Evolutionary conservation across 2,797 vertebrate species (phyloP), one percentile per base, ranked within the genome.

Genomic region (Rhinoraja longicauda): DNA sequence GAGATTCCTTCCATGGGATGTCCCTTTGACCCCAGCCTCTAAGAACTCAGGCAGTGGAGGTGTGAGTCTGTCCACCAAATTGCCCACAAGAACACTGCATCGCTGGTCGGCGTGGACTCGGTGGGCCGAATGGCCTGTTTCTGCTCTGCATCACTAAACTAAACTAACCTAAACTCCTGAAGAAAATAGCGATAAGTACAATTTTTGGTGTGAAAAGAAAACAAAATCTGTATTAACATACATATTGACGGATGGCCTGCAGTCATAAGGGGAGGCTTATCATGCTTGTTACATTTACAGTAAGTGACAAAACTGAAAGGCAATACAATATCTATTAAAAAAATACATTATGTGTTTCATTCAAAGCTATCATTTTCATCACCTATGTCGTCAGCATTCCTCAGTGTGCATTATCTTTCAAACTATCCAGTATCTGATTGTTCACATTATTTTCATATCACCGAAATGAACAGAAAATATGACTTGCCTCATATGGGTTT

Each of bases 201-300:
- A n/a, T 86, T 8, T 88, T 88, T 19, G 19, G 59, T 8, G 59
- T 36, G 64, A 88, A 67, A 64, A 7, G 6, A 88, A 67, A 72
- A 21, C 9, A 53, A 88, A 88, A 88, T 67, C 7, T 19, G 21
- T 45, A 67, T 67, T 67, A 88, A 88, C 84, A 67, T 64, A 88
- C 59, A 88, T 64, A 67, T 88, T 67, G 84, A 88, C 67, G 88
- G 59, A 64, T 88, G n/a, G 26, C n/a, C 17, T 88, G 84, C 64
- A 36, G 17, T 36, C n/a, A 8, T 64, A 64, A 36, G 29, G 21
- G 59, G 36, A 32, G 17, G 17, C 19, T 67, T 67, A 88, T 88
- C 59, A 88, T 36, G 17, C 17, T 36, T 17, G 6, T 88, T 88
- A 88, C 59, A 21, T 88, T 67, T 21, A 62, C n/a, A 4, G 57